These are phyloP conservation scores for Alcedo atthis DNA, from an alignment of 2,797 vertebrate genomes.

Conservation along the genomic window DNA sequence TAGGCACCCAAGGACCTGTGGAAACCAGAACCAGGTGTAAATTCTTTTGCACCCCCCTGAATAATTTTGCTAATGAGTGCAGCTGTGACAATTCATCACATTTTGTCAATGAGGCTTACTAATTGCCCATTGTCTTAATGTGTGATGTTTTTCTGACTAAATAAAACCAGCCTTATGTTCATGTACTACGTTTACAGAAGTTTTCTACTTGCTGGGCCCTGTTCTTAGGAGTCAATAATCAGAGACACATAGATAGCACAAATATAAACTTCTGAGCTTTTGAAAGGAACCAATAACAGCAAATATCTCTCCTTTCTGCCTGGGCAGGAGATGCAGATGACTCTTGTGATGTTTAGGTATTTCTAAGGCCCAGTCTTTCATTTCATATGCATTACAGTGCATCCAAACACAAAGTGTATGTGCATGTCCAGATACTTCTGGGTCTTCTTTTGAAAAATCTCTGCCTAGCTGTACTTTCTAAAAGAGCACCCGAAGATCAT, in stretches of 20 bases:
- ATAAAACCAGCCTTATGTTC: neutral
- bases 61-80: neutral
- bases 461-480: neutral
- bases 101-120: neutral
- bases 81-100: neutral
- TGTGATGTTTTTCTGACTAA: neutral
- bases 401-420: neutral
- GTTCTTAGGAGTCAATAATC: neutral
- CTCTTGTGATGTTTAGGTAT: neutral
- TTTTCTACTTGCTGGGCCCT: neutral
- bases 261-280: neutral
- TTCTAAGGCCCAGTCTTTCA: neutral
- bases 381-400: neutral
- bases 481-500: neutral
- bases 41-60: neutral
- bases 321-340: neutral
- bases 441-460: neutral
- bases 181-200: neutral
- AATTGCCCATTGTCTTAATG: neutral
- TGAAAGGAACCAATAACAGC: neutral
- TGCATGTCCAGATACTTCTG: neutral
- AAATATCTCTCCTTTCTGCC: neutral
- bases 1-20: neutral
- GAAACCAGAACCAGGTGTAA: slow-evolving; percentile 24
- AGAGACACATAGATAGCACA: neutral